These are phyloP conservation scores for Sitophilus oryzae DNA, from an alignment of 1,140 invertebrate genomes.

Conservation along the genomic window DNA sequence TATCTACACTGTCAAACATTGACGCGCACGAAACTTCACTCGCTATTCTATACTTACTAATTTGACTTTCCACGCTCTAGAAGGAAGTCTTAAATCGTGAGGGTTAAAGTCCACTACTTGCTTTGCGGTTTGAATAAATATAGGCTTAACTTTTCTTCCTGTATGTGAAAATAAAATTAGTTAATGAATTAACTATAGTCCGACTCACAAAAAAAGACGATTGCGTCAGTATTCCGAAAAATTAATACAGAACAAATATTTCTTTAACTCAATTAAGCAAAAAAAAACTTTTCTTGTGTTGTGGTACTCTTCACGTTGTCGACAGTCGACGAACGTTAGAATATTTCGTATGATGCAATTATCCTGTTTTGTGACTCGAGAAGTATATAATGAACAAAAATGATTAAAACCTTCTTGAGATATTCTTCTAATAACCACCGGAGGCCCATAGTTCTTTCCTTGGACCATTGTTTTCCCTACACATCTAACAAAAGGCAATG, in stretches of 20 bases:
- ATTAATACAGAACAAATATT: neutral
- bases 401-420: conserved; percentile 51
- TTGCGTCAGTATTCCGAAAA: neutral
- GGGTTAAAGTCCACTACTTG: conserved; percentile 58
- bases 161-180: conserved; percentile 17
- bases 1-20: too few species aligned
- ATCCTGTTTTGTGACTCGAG: too few species aligned
- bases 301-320: too few species aligned
- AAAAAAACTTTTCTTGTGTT: too few species aligned
- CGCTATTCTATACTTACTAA: conserved; percentile 40
- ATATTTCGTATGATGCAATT: too few species aligned
- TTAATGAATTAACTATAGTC: neutral
- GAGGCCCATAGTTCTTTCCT: conserved; percentile 62
- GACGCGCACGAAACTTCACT: too few species aligned
- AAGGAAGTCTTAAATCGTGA: conserved; percentile 55
- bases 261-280: too few species aligned
- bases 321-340: too few species aligned
- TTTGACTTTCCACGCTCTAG: conserved; percentile 63
- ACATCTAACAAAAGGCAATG: conserved; percentile 58
- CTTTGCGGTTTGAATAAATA: conserved; percentile 59
- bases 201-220: neutral
- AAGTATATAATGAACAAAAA: too few species aligned
- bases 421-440: conserved; percentile 58
- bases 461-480: conserved; percentile 64
- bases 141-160: conserved; percentile 50